These are phyloP conservation scores for Drosophila burlai DNA, from an alignment of 1,140 invertebrate species.

Conservation along the genomic window DNA sequence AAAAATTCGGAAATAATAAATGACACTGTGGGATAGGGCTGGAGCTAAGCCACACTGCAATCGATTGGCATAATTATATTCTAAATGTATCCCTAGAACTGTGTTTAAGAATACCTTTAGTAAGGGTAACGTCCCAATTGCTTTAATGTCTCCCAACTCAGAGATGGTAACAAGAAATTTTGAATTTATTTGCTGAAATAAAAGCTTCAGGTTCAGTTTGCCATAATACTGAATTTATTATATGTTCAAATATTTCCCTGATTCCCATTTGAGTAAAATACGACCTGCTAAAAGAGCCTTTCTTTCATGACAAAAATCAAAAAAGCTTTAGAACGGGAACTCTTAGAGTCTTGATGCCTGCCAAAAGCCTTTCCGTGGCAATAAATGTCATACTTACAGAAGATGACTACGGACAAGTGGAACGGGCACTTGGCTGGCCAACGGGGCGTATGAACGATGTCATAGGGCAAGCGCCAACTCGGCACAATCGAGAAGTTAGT, in stretches of 20 bases:
- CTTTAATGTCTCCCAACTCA: too few species aligned
- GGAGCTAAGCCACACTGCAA: neutral
- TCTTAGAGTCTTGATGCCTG: constrained; percentile 71
- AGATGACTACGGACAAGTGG: constrained; percentile 35
- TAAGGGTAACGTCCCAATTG: too few species aligned
- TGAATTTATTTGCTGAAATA: neutral
- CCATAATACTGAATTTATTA: neutral
- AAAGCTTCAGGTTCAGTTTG: neutral
- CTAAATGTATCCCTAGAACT: neutral
- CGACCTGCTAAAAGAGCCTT: neutral
- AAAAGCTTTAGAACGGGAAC: constrained; percentile 12
- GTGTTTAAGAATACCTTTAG: too few species aligned
- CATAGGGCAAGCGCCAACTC: constrained; percentile 65
- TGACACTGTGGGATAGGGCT: neutral
- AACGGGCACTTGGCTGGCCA: constrained; percentile 73
- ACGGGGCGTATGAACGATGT: constrained; percentile 80
- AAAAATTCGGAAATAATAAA: constrained; percentile 24
- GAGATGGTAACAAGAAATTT: too few species aligned
- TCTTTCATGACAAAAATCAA: constrained; percentile 17
- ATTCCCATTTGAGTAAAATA: neutral
- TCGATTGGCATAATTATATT: neutral
- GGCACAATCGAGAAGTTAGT: constrained; percentile 34
- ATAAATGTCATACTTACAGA: constrained; percentile 75
- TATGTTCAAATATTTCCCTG: too few species aligned
- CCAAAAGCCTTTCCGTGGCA: constrained; percentile 81